These are phyloP conservation scores for Cherax destructor DNA, from an alignment of 1,140 invertebrate genomes.

Conservation along the genomic window DNA sequence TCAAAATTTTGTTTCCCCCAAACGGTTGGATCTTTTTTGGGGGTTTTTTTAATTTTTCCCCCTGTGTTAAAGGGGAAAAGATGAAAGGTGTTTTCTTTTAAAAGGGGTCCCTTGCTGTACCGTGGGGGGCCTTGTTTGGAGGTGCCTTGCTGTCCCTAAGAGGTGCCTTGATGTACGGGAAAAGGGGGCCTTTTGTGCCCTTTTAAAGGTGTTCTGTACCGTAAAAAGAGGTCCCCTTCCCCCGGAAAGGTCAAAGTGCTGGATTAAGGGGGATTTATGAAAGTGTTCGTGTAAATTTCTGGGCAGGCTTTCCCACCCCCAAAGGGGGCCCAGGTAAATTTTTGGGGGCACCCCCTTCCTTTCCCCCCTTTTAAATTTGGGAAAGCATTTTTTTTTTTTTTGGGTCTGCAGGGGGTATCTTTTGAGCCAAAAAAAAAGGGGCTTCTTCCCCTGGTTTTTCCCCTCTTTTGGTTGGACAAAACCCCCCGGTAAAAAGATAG, in stretches of 20 bases:
- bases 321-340: slow-evolving; percentile 36
- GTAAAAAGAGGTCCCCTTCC: too few species aligned
- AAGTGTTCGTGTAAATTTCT: slow-evolving; percentile 8
- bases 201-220: too few species aligned
- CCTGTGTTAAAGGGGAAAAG: not conserved
- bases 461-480: too few species aligned
- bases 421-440: not conserved
- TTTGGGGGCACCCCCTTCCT: slow-evolving; percentile 55
- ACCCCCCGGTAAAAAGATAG: too few species aligned
- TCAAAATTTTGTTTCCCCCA: not conserved
- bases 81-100: not conserved
- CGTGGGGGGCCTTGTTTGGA: too few species aligned
- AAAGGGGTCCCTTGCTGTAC: too few species aligned
- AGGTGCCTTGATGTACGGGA: too few species aligned
- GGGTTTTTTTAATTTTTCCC: not conserved
- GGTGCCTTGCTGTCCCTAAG: too few species aligned
- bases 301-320: slow-evolving; percentile 2
- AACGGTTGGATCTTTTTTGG: not conserved
- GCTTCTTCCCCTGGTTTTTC: too few species aligned
- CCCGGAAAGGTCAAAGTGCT: too few species aligned
- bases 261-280: slow-evolving; percentile 10
- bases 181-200: too few species aligned
- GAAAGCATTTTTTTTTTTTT: slow-evolving; percentile 6
- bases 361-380: too few species aligned
- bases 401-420: not conserved